Evolutionary conservation across 2,888 invertebrate species (phyloP).

Genomic region (Tenthredo distinguenda): DNA sequence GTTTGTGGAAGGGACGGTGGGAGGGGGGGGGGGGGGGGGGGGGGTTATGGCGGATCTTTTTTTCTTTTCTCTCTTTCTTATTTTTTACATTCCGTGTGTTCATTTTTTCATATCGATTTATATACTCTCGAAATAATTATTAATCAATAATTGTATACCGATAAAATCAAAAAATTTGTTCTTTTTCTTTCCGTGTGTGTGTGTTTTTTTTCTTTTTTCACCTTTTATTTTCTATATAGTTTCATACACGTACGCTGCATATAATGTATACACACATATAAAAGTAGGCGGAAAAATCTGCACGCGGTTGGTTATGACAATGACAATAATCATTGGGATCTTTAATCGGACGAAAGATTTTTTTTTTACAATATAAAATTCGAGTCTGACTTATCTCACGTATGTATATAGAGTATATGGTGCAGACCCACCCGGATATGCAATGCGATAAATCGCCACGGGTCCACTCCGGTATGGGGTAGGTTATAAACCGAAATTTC

Average conservation of each 20-base stretch:
- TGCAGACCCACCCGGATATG: neutral
- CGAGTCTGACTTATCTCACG: too few relatives aligned
- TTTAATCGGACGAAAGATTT: too few relatives aligned
- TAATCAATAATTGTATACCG: neutral
- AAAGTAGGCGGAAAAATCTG: too few relatives aligned
- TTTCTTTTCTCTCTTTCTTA: neutral
- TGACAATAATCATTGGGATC: too few relatives aligned
- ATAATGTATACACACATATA: neutral
- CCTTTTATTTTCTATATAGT: neutral
- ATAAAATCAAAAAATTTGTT: neutral
- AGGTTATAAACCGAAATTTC: neutral
- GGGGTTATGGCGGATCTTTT: slow-evolving; percentile 42
- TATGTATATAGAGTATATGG: too few relatives aligned
- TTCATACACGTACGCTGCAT: neutral
- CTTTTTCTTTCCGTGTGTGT: too few relatives aligned
- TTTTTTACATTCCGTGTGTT: neutral
- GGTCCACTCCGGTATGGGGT: neutral
- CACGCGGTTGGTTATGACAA: too few relatives aligned
- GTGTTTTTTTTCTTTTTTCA: neutral
- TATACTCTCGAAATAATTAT: neutral
- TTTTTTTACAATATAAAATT: too few relatives aligned
- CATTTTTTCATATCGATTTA: neutral
- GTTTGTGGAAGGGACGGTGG: slow-evolving; percentile 9
- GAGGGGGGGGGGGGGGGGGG: neutral
- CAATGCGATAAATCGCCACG: neutral